phyloP scores from a whole-genome alignment of 1,140 invertebrate species.

The Carcinoscorpius rotundicauda region DNA sequence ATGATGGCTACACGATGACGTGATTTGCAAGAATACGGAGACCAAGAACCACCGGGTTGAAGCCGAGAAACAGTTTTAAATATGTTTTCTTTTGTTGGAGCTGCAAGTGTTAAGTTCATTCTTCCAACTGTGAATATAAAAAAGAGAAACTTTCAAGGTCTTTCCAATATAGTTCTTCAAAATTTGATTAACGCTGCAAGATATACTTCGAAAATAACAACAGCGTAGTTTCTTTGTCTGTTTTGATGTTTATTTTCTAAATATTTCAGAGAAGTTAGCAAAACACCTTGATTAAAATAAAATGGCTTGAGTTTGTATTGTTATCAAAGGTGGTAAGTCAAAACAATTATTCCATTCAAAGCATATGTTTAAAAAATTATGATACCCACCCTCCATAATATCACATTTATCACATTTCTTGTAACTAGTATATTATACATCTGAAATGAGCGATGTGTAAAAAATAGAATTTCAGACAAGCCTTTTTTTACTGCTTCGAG shows the following conservation, averaged over 20 bases:
- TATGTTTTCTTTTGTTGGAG: not conserved
- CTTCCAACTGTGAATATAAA: not conserved
- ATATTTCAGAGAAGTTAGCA: not conserved
- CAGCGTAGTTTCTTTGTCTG: not conserved
- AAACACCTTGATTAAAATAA: not conserved
- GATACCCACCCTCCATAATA: too few relatives aligned
- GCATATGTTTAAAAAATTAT: not conserved
- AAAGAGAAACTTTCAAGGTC: not conserved
- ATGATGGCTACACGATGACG: conserved; percentile 32
- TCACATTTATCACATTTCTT: too few relatives aligned
- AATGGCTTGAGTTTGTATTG: not conserved
- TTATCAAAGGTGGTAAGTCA: not conserved
- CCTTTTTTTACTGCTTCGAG: too few relatives aligned
- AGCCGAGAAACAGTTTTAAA: not conserved
- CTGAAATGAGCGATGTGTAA: too few relatives aligned
- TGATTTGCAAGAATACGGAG: conserved; percentile 11
- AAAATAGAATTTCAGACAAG: too few relatives aligned
- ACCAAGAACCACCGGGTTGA: conserved; percentile 9
- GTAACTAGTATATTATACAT: too few relatives aligned
- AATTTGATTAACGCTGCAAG: not conserved
- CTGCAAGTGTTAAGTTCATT: not conserved
- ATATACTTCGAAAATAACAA: not conserved
- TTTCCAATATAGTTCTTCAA: not conserved
- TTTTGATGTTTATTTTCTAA: not conserved
- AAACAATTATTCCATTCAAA: not conserved